Evolutionary conservation across 2,888 invertebrate species (phyloP).

Genomic region (Camponotus fellah): DNA sequence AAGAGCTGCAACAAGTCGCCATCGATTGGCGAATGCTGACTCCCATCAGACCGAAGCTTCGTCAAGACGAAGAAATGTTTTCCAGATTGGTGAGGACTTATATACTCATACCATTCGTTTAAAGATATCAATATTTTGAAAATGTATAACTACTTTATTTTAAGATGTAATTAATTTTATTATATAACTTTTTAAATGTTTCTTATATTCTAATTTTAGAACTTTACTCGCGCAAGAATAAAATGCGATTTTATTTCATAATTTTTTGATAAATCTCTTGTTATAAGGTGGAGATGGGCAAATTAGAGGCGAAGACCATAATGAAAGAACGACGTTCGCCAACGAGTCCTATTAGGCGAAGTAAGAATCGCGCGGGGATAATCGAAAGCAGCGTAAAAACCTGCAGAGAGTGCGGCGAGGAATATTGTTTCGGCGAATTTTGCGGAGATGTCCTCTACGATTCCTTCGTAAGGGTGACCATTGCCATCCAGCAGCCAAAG

Average conservation of each 20-base stretch:
- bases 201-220: background rate
- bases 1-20: constrained; percentile 93
- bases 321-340: constrained; percentile 90
- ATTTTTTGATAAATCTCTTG: background rate
- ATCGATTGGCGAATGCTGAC: constrained; percentile 98
- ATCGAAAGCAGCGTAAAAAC: constrained; percentile 92
- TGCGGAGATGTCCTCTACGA: constrained; percentile 89
- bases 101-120: background rate
- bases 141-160: background rate
- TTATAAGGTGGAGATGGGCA: constrained; percentile 91
- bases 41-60: constrained; percentile 93
- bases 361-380: constrained; percentile 94
- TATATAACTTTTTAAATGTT: background rate
- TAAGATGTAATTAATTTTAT: background rate
- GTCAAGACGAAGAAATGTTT: constrained; percentile 95
- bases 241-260: background rate
- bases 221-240: background rate
- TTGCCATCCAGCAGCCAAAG: constrained; percentile 80
- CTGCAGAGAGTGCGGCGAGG: constrained; percentile 94
- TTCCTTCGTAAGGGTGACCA: constrained; percentile 86
- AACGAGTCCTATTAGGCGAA: constrained; percentile 90
- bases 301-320: constrained; percentile 91
- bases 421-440: constrained; percentile 90
- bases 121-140: background rate
- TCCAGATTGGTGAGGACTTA: constrained; percentile 86